Evolutionary conservation across 1,140 invertebrate genomes (phyloP), one percentile per base, ranked within the genome.

Genomic region (Paraescarpia echinospica): DNA sequence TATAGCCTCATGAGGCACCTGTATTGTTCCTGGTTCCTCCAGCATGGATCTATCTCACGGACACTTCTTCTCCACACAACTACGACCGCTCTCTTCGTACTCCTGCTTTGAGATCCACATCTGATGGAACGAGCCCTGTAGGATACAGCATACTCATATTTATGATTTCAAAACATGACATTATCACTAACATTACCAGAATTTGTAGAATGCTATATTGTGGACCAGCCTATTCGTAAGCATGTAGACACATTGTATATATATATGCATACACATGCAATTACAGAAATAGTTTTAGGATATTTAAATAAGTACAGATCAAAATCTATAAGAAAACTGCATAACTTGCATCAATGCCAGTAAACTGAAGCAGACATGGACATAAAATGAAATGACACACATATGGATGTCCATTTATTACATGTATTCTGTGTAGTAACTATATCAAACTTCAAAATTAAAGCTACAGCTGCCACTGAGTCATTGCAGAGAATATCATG

Each of bases 61-160:
- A 95, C 98, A 99, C 96, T 99, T 99, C 94, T 98, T 97, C 94
- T 99, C 99, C 48, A 99, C 97, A 96, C 98, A 98, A 34, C 97
- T 97, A 95, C 99, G 99, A 2, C 99, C 99, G 0, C 97, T 97
- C 95, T 99, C 99, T 94, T 99, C 98, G 96, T 99, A 99, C 96
- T 99, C 99, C 95, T 99, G 98, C 94, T 98, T 98, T 0, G 98
- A 99, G 93, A 99, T 98, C 99, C 99, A 99, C 98, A 99, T 99
- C 96, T 99, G 98, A 95, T 99, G 99, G 96, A 99, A 99, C 14
- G 98, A 98, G 35, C 98, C 98, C 96, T 97, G 94, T 18, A 31
- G 89, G 95, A 94, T 90, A 89, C 92, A 34, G 92, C 89, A 12
- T 41, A 93, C 77, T 41, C 35, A 59, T 9, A 93, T 35, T 35